Conservation (phyloP, 2,888 invertebrate species). For the Phyllotreta cruciferae region DNA sequence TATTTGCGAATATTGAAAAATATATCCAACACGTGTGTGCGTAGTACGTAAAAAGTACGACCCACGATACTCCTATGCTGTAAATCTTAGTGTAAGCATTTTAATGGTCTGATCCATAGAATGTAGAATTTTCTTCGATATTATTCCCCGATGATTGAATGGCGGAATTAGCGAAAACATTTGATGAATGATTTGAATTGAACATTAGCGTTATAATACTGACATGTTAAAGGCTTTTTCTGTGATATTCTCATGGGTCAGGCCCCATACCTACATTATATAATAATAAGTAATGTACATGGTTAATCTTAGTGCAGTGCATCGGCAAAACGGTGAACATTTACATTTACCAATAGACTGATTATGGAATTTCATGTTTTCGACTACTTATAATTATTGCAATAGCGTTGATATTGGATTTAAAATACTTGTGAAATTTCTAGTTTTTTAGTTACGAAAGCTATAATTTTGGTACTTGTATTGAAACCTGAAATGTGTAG, state of each 20-base stretch:
- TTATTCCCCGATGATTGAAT: slow-evolving; percentile 35
- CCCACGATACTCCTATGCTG: slow-evolving; percentile 45
- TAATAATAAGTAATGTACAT: slow-evolving; percentile 40
- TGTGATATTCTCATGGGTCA: slow-evolving; percentile 63
- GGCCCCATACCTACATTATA: slow-evolving; percentile 51
- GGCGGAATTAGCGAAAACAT: slow-evolving; percentile 36
- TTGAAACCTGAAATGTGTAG: neutral
- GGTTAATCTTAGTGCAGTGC: slow-evolving; percentile 39
- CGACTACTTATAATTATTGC: no score
- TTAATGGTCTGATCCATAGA: slow-evolving; percentile 60
- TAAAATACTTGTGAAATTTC: no score
- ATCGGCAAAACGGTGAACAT: slow-evolving; percentile 45
- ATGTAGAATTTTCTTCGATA: slow-evolving; percentile 52
- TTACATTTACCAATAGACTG: neutral
- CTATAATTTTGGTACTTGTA: no score
- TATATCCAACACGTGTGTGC: slow-evolving; percentile 8
- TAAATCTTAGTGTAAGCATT: slow-evolving; percentile 54
- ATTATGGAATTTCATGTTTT: no score
- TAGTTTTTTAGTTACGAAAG: no score
- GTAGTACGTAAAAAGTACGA: slow-evolving; percentile 15
- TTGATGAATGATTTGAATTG: slow-evolving; percentile 45
- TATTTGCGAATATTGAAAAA: neutral
- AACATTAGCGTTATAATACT: slow-evolving; percentile 49
- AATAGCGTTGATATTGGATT: no score
- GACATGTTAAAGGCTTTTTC: slow-evolving; percentile 54